Base-by-base conservation (phyloP, 2,797 vertebrate genomes). In the Ctenochaetus hawaiiensis region DNA sequence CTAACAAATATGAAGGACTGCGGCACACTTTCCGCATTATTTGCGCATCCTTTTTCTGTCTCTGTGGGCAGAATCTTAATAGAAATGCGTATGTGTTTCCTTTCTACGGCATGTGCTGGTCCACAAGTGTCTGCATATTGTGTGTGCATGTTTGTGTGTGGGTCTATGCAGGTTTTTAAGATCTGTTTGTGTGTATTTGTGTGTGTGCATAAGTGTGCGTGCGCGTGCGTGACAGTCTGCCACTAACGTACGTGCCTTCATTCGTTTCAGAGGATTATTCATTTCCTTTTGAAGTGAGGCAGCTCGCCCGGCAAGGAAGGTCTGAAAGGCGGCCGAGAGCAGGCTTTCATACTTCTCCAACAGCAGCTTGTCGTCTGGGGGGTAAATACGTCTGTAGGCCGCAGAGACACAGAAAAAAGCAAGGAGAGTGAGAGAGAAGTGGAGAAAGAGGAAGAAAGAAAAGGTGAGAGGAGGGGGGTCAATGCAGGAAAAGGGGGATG, bases 251-350 rank as follows among this genome's bases (percentile, higher is more conserved):
- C 95, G 91, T 97, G 98, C 98, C 97, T 98, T 99, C 98, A 99
- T 99, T 95, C 92, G 96, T 96, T 99, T 99, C 94, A 99, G 96
- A 93, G 98, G 98, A 95, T 99, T 98, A 95, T 98, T 99, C 95
- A 99, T 95, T 94, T 99, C 98, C 92, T 97, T 95, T 95, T 99
- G 98, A 95, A 99, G 97, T 82, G 97, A 98, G 90, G 98, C 96
- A 76, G 98, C 98, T 95, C 98, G 97, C 92, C 98, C 97, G 77
- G 98, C 97, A 71, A 99, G 98, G 93, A 99, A 99, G 0, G 97
- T 99, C 96, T 99, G 97, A 96, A 99, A 99, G 92, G 98, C 97
- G 75, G 95, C 94, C 59, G 97, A 96, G 92, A 99, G 95, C 88
- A 99, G 97, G 93, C 93, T 96, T 93, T 99, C 98, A 94, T 99